Percentiles rank a stretch among this genome's conserved stretches.
Conservation (phyloP, 2,113 vertebrate species). For the Nycticebus coucang region DNA sequence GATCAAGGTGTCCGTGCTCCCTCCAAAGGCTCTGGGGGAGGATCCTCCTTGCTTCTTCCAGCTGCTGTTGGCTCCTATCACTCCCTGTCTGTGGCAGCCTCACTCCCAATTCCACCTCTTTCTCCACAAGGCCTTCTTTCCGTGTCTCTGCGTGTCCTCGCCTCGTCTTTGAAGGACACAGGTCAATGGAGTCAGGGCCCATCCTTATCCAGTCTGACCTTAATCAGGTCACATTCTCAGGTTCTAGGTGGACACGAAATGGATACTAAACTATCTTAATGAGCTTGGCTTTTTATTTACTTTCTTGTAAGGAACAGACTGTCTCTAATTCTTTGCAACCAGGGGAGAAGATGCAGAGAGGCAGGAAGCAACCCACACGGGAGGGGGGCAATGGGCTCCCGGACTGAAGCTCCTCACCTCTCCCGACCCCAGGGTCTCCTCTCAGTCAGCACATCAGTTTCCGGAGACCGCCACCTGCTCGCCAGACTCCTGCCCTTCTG, state of each 20-base stretch:
- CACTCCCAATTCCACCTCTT: neutral
- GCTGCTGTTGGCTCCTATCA: neutral
- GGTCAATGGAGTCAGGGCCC: neutral
- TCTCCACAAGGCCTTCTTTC: too few species aligned
- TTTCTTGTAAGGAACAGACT: neutral
- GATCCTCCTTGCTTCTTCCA: neutral
- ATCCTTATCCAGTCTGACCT: neutral
- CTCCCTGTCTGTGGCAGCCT: neutral
- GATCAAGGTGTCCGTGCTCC: neutral
- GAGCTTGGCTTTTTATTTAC: neutral
- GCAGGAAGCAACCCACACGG: neutral
- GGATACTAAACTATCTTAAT: neutral
- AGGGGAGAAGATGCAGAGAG: neutral
- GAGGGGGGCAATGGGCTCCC: neutral
- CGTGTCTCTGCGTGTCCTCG: rapidly evolving
- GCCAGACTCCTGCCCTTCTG: neutral
- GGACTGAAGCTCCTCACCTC: neutral
- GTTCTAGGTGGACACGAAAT: neutral
- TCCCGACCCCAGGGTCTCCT: neutral
- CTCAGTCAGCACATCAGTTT: neutral
- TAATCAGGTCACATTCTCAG: neutral
- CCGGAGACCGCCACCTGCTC: neutral
- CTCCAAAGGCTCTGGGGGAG: neutral
- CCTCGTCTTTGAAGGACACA: neutral
- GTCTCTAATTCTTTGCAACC: neutral